Percentiles rank a stretch among this genome's conserved stretches.
phyloP scores from a whole-genome alignment of 2,113 vertebrate genomes.

The Myrmecobius fasciatus region DNA sequence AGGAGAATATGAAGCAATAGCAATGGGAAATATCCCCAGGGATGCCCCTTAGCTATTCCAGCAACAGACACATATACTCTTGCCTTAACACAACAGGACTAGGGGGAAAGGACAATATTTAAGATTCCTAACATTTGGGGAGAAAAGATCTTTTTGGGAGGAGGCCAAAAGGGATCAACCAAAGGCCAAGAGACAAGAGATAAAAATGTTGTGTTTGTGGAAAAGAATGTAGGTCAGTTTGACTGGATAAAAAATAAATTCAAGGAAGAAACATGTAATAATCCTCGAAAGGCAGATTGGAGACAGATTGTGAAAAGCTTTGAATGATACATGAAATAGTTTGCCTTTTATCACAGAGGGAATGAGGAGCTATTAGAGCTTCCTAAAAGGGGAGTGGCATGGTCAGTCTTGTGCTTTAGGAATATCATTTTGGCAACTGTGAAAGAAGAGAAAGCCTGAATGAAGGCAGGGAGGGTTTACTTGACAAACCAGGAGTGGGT shows the following conservation, averaged over 20 bases:
- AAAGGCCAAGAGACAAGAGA: background rate
- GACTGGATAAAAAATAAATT: background rate
- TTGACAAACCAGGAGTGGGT: fast-evolving
- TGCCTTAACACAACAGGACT: background rate
- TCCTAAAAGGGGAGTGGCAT: background rate
- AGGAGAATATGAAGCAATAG: background rate
- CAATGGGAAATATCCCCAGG: background rate
- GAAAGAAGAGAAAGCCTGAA: background rate
- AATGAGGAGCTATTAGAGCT: background rate
- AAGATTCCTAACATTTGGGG: background rate
- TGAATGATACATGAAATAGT: background rate
- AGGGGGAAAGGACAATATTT: background rate
- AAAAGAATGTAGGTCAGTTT: background rate
- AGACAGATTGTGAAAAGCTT: background rate
- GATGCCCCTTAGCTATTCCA: background rate
- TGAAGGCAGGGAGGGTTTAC: background rate
- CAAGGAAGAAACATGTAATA: background rate
- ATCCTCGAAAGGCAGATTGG: background rate
- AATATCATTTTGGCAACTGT: background rate
- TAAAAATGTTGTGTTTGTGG: background rate
- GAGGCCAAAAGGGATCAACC: background rate
- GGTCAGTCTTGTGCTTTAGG: background rate
- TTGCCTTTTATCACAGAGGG: background rate
- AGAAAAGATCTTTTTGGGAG: background rate
- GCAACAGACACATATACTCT: background rate